These are phyloP conservation scores for Bombus impatiens DNA, from an alignment of 1,140 invertebrate species.

Conservation along the genomic window DNA sequence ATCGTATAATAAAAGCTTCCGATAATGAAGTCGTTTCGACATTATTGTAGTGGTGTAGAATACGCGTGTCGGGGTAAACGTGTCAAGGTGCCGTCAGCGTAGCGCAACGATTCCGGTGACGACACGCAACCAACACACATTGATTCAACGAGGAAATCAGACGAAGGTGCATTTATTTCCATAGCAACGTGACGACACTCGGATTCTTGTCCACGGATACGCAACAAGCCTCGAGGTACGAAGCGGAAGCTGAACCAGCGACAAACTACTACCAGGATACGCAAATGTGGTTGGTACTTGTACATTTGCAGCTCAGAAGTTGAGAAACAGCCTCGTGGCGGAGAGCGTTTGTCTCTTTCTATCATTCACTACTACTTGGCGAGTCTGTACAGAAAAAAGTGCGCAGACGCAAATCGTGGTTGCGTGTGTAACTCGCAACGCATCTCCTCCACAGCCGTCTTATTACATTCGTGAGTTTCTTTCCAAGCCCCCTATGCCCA, in stretches of 20 bases:
- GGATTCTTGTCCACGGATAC: constrained; percentile 48
- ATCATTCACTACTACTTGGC: constrained; percentile 35
- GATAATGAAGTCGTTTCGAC: constrained; percentile 45
- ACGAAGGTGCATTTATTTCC: constrained; percentile 51
- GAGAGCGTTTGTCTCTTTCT: constrained; percentile 36
- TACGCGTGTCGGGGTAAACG: constrained; percentile 73
- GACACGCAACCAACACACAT: constrained; percentile 36
- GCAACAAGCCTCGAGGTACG: constrained; percentile 21
- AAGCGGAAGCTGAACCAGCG: constrained; percentile 35
- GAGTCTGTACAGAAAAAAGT: constrained; percentile 54
- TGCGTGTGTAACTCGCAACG: constrained; percentile 52
- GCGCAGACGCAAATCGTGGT: constrained; percentile 67
- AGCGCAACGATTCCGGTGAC: constrained; percentile 47
- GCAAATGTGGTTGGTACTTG: constrained; percentile 63
- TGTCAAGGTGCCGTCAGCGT: constrained; percentile 73
- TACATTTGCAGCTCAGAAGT: constrained; percentile 57
- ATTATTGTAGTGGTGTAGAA: constrained; percentile 38
- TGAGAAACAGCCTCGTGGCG: constrained; percentile 58
- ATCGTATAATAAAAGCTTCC: constrained; percentile 22
- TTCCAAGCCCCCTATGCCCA: constrained; percentile 9
- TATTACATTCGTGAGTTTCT: constrained; percentile 56
- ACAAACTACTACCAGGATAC: constrained; percentile 47
- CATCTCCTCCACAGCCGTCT: constrained; percentile 33
- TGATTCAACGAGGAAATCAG: constrained; percentile 48
- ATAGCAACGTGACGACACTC: constrained; percentile 53